Evolutionary conservation across 2,888 invertebrate genomes (phyloP).

Genomic region (Orthosia gracilis): DNA sequence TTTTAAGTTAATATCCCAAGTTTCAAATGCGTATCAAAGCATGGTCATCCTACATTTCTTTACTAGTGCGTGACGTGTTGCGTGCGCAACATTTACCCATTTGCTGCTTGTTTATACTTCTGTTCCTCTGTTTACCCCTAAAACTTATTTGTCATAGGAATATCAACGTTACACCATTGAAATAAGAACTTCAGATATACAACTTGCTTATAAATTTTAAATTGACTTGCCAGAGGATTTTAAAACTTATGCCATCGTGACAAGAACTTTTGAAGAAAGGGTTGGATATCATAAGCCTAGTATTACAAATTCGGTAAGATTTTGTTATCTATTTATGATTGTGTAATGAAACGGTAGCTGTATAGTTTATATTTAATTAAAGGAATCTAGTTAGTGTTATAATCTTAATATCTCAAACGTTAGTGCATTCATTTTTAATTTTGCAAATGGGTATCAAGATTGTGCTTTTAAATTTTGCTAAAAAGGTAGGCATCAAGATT

Average conservation of each 20-base stretch:
- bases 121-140: slow-evolving; percentile 54
- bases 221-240: background rate
- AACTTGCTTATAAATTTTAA: background rate
- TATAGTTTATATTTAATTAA: slow-evolving; percentile 17
- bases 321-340: slow-evolving; percentile 23
- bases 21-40: background rate
- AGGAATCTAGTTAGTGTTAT: background rate
- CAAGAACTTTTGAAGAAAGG: background rate
- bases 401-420: background rate
- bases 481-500: background rate
- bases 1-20: no score
- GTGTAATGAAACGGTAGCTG: slow-evolving; percentile 8
- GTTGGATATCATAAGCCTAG: slow-evolving; percentile 8
- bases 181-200: background rate
- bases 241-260: fast-evolving
- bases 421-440: slow-evolving; percentile 4
- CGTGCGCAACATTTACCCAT: slow-evolving; percentile 74
- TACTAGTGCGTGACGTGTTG: slow-evolving; percentile 83
- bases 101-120: slow-evolving; percentile 62
- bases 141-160: slow-evolving; percentile 36
- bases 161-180: slow-evolving; percentile 51
- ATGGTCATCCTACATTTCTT: slow-evolving; percentile 70
- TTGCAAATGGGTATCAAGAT: background rate
- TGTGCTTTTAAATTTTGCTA: background rate
- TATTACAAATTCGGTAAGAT: slow-evolving; percentile 40